These are phyloP conservation scores for Heliconius hortense DNA, from an alignment of 2,888 invertebrate genomes.

Conservation along the genomic window DNA sequence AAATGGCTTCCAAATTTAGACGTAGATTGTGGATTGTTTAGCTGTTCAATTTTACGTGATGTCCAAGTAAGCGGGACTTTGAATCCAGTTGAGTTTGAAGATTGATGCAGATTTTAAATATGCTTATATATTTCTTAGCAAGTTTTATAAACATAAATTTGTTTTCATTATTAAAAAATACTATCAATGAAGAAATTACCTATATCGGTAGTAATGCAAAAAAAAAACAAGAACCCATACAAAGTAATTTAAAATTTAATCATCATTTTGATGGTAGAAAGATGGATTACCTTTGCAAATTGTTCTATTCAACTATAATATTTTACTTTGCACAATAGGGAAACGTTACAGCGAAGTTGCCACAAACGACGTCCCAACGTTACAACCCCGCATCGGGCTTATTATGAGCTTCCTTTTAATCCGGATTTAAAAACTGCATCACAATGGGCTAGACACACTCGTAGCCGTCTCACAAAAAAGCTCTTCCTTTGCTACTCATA, in stretches of 20 bases:
- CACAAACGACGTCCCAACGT: constrained; percentile 50
- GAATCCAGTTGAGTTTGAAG: not conserved
- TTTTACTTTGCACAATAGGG: constrained; percentile 41
- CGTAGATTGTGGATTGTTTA: not conserved
- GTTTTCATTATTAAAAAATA: too few species aligned
- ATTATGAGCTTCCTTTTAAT: constrained; percentile 75
- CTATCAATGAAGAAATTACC: too few species aligned
- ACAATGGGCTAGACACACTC: constrained; percentile 69
- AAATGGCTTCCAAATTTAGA: not conserved
- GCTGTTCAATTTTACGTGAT: not conserved
- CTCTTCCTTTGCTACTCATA: constrained; percentile 63
- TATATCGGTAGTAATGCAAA: too few species aligned
- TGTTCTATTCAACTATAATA: constrained; percentile 34
- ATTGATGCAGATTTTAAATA: too few species aligned
- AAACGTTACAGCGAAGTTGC: constrained; percentile 43
- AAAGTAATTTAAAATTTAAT: constrained; percentile 2
- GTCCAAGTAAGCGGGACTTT: not conserved
- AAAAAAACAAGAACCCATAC: not conserved
- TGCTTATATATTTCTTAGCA: too few species aligned
- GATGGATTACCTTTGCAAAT: constrained; percentile 36
- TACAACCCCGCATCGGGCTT: constrained; percentile 55
- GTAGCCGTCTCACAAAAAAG: constrained; percentile 62
- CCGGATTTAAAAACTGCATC: constrained; percentile 72
- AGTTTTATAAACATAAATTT: too few species aligned
- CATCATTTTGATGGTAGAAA: not conserved